A percentile compares a stretch with the other conserved stretches of the same genome.
phyloP scores from a whole-genome alignment of 2,888 invertebrate genomes.

The Bhutanitis thaidina region DNA sequence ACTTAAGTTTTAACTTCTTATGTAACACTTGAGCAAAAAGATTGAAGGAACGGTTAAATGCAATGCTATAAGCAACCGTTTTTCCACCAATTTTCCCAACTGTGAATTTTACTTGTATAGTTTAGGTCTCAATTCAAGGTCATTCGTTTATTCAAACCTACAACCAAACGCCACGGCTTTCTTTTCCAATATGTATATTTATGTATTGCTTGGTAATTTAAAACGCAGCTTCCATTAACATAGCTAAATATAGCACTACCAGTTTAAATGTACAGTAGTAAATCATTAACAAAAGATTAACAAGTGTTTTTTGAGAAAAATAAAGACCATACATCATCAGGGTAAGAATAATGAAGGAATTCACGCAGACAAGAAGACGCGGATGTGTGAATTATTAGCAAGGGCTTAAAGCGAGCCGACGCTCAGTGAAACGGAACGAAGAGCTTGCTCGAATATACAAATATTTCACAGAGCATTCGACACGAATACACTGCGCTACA shows the following conservation, averaged over 20 bases:
- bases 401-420: conserved; percentile 48
- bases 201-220: too few species aligned
- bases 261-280: background rate
- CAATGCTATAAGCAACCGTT: too few species aligned
- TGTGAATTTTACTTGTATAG: too few species aligned
- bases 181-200: too few species aligned
- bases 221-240: background rate
- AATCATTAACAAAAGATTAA: conserved; percentile 17
- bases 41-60: too few species aligned
- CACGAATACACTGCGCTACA: conserved; percentile 4
- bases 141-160: too few species aligned
- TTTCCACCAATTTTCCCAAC: too few species aligned
- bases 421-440: conserved; percentile 60
- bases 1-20: too few species aligned
- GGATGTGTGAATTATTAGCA: conserved; percentile 55
- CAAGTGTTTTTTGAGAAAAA: conserved; percentile 14
- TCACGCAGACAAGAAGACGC: conserved; percentile 50
- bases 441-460: conserved; percentile 44
- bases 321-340: conserved; percentile 40
- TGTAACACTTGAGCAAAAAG: too few species aligned
- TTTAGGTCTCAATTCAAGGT: too few species aligned
- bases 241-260: conserved; percentile 5
- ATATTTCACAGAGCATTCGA: conserved; percentile 55
- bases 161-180: too few species aligned
- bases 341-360: conserved; percentile 58